Conservation (phyloP, 64 coral and sea anemone species). For the Hydrozoanthus tunicans region DNA sequence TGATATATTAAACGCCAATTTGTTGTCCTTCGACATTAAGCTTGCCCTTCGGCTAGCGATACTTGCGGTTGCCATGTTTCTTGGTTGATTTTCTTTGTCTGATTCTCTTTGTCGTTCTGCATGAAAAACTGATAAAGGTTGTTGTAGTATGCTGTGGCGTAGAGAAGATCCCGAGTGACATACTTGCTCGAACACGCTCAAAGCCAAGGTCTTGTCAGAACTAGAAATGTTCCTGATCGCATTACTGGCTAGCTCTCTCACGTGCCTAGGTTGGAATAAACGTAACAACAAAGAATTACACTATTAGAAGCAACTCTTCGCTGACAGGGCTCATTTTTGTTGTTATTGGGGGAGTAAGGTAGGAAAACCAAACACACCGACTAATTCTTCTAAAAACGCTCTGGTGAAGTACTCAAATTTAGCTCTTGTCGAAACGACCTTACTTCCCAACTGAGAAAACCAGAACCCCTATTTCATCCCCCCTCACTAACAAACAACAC, state of each 20-base stretch:
- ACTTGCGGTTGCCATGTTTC: neutral
- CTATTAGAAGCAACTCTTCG: neutral
- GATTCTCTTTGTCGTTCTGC: neutral
- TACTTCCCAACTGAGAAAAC: too few species aligned
- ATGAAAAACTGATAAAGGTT: neutral
- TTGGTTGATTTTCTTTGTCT: neutral
- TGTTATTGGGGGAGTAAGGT: too few species aligned
- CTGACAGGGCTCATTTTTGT: neutral
- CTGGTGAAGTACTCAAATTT: too few species aligned
- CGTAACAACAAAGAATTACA: neutral
- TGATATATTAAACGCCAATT: neutral
- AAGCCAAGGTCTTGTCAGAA: neutral
- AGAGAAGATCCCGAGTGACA: slow-evolving; percentile 3
- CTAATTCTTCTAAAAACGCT: too few species aligned
- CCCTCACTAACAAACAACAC: too few species aligned
- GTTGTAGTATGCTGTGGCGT: neutral
- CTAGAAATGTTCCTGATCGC: slow-evolving; percentile 9
- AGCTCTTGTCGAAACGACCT: too few species aligned
- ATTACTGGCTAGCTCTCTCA: slow-evolving; percentile 30
- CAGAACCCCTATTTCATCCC: too few species aligned
- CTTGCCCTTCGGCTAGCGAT: neutral
- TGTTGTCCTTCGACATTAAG: neutral
- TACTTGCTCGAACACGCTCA: slow-evolving; percentile 16
- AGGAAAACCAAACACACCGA: too few species aligned
- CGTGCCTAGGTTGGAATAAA: neutral